Base-by-base conservation (phyloP, 2,113 vertebrate species). In the Paradoxurus hermaphroditus region DNA sequence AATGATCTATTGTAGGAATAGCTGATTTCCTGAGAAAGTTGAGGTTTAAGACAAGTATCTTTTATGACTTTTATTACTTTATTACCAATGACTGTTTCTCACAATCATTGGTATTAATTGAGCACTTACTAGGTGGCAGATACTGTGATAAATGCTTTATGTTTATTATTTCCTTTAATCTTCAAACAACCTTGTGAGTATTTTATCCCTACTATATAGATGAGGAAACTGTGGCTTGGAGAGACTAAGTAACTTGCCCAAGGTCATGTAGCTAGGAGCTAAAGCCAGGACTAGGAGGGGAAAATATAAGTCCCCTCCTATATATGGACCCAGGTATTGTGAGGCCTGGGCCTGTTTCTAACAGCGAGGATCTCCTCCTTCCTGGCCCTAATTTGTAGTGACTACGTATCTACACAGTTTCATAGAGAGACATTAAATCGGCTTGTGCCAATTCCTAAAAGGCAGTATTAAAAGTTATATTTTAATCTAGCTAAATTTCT, bases 201-300 rank as follows among this genome's bases (percentile, higher is more conserved):
- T 86, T 93, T 91, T 79, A 93, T 65, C 10, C 36, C 51, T 10
- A 78, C 36, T 93, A 89, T 89, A 85, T 41, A 77, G 44, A 92
- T 36, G 79, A 94, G 44, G 16, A 96, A 97, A 77, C 53, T 67
- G 31, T 94, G 70, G 53, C 75, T 91, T 87, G 94, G 79, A 89
- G 34, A 86, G 81, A 85, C 90, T 90, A 98, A 97, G 94, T 98
- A 98, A 98, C 94, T 98, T 98, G 97, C 98, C 97, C 98, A 96
- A 96, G 73, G 94, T 97, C 85, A 97, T 73, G 70, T 13, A 88
- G 68, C 95, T 92, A 92, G 53, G 88, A 92, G 68, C 62, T 67
- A 94, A 7, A 49, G 53, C 46, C 86, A 95, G 18, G 27, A 72
- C n/a, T 65, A 11, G 49, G 36, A 41, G 9, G 12, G 6, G n/a